phyloP scores from a whole-genome alignment of 2,797 vertebrate species.

The Scomberomorus guttatus region DNA sequence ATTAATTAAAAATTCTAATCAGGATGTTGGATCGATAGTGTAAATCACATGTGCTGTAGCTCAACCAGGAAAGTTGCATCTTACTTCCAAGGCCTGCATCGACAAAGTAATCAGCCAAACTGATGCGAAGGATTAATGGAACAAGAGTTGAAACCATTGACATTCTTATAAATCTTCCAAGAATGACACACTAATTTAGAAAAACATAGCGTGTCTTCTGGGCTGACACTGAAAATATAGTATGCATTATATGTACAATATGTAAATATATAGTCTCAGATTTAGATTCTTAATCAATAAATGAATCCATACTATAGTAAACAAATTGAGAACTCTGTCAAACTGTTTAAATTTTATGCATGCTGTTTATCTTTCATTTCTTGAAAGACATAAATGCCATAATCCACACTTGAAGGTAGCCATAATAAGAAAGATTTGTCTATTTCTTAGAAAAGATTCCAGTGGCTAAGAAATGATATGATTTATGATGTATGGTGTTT shows the following conservation, averaged over 20 bases:
- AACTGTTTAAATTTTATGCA: background rate
- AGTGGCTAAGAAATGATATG: conserved; percentile 16
- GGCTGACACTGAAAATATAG: conserved; percentile 9
- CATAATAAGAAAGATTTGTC: conserved; percentile 2
- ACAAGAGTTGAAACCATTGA: conserved; percentile 40
- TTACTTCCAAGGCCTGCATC: conserved; percentile 65
- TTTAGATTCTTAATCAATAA: too few relatives aligned
- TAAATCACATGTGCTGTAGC: conserved; percentile 74
- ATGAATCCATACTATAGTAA: background rate
- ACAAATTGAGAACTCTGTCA: conserved; percentile 8
- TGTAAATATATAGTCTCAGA: background rate
- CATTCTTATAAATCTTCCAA: conserved; percentile 41
- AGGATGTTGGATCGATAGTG: conserved; percentile 80
- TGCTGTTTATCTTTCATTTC: background rate
- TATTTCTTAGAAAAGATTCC: conserved; percentile 20
- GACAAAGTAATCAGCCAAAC: conserved; percentile 74
- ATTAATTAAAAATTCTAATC: conserved; percentile 88
- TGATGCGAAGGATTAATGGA: conserved; percentile 63
- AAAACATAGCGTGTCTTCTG: background rate
- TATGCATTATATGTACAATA: background rate
- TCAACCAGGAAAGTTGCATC: conserved; percentile 70
- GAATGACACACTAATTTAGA: background rate
- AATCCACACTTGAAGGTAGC: background rate
- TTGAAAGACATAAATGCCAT: background rate
- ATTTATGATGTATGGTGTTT: conserved; percentile 33